phyloP scores from a whole-genome alignment of 2,888 invertebrate species.

The Drosophila percnosoma region DNA sequence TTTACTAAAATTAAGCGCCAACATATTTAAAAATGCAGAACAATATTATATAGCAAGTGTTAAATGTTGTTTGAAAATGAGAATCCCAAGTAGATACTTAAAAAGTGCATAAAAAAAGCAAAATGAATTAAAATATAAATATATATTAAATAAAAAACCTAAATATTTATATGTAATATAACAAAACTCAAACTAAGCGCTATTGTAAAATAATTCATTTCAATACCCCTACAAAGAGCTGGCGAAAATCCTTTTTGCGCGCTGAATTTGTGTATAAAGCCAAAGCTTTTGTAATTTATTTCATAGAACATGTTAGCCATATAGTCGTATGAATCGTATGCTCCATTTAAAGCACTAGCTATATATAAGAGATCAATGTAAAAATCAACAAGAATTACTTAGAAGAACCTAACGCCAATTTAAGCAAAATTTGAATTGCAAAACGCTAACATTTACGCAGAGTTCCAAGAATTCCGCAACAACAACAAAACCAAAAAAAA shows the following conservation, averaged over 20 bases:
- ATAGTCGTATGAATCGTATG: slow-evolving; percentile 29
- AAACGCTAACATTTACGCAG: slow-evolving; percentile 42
- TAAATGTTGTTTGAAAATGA: slow-evolving; percentile 68
- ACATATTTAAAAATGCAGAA: slow-evolving; percentile 18
- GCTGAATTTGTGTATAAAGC: slow-evolving; percentile 73
- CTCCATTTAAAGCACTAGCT: slow-evolving; percentile 28
- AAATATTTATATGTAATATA: slow-evolving; percentile 49
- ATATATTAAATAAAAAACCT: slow-evolving; percentile 4
- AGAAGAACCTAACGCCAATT: slow-evolving; percentile 81
- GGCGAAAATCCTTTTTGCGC: slow-evolving; percentile 28
- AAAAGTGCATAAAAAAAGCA: slow-evolving; percentile 19
- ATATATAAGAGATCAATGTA: slow-evolving; percentile 59
- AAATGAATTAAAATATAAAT: slow-evolving; percentile 19
- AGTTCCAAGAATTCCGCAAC: slow-evolving; percentile 72
- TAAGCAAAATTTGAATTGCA: slow-evolving; percentile 46
- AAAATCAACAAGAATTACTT: slow-evolving; percentile 60
- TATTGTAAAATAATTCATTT: slow-evolving; percentile 79
- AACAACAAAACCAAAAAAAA: not conserved
- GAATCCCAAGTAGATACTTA: slow-evolving; percentile 33
- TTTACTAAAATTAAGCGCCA: slow-evolving; percentile 15
- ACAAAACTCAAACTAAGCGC: slow-evolving; percentile 46
- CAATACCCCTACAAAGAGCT: slow-evolving; percentile 21
- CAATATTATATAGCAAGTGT: slow-evolving; percentile 63
- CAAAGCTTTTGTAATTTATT: slow-evolving; percentile 83
- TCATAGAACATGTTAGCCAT: slow-evolving; percentile 69